These are phyloP conservation scores for Hephaestus fuliginosus DNA, from an alignment of 2,797 vertebrate genomes.

Conservation along the genomic window DNA sequence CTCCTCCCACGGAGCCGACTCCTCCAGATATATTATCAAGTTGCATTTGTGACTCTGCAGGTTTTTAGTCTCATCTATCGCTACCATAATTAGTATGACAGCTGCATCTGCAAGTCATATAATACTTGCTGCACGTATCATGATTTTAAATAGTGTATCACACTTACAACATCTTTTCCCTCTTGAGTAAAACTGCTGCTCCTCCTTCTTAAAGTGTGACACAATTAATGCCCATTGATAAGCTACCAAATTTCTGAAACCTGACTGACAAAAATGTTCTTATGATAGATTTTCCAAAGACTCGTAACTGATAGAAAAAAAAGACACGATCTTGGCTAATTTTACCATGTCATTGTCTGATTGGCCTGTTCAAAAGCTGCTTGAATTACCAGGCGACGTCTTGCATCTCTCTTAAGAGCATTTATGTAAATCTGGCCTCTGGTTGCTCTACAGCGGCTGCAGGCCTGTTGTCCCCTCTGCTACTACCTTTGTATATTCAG, in stretches of 20 bases:
- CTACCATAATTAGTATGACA: constrained; percentile 58
- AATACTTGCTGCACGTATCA: constrained; percentile 52
- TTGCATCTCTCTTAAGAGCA: not conserved
- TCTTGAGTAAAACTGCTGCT: constrained; percentile 23
- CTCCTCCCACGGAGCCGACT: constrained; percentile 28
- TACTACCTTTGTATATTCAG: constrained; percentile 14
- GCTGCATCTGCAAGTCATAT: constrained; percentile 61
- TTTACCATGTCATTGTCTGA: not conserved
- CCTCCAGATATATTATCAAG: constrained; percentile 28
- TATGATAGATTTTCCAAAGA: not conserved
- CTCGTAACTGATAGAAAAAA: not conserved
- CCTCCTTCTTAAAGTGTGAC: constrained; percentile 41
- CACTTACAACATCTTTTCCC: constrained; percentile 12
- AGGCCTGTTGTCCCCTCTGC: constrained; percentile 13
- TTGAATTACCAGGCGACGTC: not conserved
- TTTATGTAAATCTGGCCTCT: constrained; percentile 30
- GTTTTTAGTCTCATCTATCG: constrained; percentile 37
- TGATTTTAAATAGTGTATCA: constrained; percentile 53
- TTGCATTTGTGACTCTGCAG: constrained; percentile 46
- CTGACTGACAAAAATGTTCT: constrained; percentile 37
- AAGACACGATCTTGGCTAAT: not conserved
- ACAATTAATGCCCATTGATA: constrained; percentile 61
- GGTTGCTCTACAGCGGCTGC: constrained; percentile 10
- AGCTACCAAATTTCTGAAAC: constrained; percentile 3
- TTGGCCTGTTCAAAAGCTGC: constrained; percentile 12